Percentiles rank a stretch among this genome's conserved stretches.
These are phyloP conservation scores for Agriopis aurantiaria DNA, from an alignment of 2,888 invertebrate species.

Conservation along the genomic window DNA sequence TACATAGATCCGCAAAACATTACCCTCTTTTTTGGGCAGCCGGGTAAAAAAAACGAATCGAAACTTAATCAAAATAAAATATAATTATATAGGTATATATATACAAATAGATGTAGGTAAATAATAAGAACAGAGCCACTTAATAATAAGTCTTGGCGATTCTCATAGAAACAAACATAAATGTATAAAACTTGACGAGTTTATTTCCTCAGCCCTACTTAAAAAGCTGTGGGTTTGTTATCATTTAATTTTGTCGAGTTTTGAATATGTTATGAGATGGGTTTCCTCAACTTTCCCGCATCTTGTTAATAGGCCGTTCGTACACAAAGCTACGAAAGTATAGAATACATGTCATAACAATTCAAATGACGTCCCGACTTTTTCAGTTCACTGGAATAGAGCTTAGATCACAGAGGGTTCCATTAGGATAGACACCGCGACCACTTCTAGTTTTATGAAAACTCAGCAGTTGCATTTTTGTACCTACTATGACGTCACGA, in stretches of 20 bases:
- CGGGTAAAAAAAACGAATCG: too few species aligned
- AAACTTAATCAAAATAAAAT: too few species aligned
- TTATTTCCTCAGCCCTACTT: slow-evolving; percentile 4
- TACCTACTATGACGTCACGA: too few species aligned
- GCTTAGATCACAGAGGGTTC: too few species aligned
- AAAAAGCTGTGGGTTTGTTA: slow-evolving; percentile 24
- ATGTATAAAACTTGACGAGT: neutral
- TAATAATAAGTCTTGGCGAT: neutral
- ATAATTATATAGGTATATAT: too few species aligned
- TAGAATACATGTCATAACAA: too few species aligned
- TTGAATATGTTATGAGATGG: slow-evolving; percentile 21
- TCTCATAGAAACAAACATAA: neutral
- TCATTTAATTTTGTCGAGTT: slow-evolving; percentile 25
- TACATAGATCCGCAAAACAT: too few species aligned
- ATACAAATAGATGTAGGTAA: too few species aligned
- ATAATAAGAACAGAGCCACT: neutral
- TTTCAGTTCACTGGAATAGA: neutral
- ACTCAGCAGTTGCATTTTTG: too few species aligned
- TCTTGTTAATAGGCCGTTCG: neutral
- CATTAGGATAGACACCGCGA: too few species aligned
- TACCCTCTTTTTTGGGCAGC: too few species aligned
- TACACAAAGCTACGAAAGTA: neutral
- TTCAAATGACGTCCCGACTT: neutral
- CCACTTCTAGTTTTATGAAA: too few species aligned
- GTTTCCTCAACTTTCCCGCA: slow-evolving; percentile 14